Base-by-base conservation (phyloP, 2,113 vertebrate genomes). In the Choloepus hoffmanni region DNA sequence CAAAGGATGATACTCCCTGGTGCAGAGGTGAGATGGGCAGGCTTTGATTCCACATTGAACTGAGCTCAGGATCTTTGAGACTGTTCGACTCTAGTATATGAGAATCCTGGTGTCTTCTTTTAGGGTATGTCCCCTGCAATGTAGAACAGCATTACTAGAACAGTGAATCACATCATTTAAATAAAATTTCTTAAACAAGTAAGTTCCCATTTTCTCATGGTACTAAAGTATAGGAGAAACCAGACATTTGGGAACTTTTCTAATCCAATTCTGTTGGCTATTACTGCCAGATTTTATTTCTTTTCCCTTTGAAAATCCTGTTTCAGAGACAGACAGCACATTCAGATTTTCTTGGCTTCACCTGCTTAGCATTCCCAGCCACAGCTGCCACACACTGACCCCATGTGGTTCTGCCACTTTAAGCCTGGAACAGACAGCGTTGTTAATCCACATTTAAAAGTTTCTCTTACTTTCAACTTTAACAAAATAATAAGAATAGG, bases 191-290 rank as follows among this genome's bases (percentile, higher is more conserved):
- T 70, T 82, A 60, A 91, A 45, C 7, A 90, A 81, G 33, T 81
- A 48, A 67, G 24, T 65, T 84, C 36, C 11, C 16, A 73, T 94
- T 92, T 87, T 70, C 19, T 90, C 3, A 43, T 5, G 13, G 19
- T 73, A 70, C 40, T 77, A 77, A 62, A 43, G 3, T 92, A 78
- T 88, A 78, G 55, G 77, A 96, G 60, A 95, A 92, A 15, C 74
- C 33, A 90, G 40, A 79, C 24, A 36, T 76, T 79, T 85, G 40
- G 28, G 23, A 67, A 78, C 4, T 92, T 90, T 21, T 36, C 10
- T 78, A 76, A 72, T 73, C 15, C 10, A 70, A 40, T 82, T 76
- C n/a, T 50, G 18, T 76, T 50, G 70, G n/a, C 2, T 70, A n/a
- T 83, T 86, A 48, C 21, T 5, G 16, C 4, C 21, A 45, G 43